phyloP scores from a whole-genome alignment of 2,113 vertebrate species.

The Carassius auratus region DNA sequence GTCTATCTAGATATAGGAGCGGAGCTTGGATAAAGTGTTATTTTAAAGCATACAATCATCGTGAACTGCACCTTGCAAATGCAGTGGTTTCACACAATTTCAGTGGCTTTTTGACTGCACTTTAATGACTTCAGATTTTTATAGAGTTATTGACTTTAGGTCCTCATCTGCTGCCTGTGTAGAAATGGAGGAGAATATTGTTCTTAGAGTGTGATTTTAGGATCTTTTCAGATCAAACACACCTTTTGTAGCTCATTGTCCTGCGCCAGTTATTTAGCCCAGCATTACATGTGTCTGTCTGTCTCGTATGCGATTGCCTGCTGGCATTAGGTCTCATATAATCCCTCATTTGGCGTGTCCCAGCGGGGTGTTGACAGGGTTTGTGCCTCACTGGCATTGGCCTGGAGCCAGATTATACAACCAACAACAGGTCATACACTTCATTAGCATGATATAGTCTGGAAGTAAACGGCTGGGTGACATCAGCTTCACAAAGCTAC shows the following conservation, averaged over 20 bases:
- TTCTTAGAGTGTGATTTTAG: neutral
- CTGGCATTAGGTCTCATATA: neutral
- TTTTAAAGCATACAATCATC: neutral
- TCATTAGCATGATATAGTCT: constrained; percentile 2
- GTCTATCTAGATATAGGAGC: neutral
- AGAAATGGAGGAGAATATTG: constrained; percentile 7
- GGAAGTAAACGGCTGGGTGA: neutral
- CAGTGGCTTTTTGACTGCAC: neutral
- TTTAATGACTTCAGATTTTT: neutral
- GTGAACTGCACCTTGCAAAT: constrained; percentile 3
- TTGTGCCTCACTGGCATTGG: neutral
- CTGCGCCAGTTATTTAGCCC: neutral
- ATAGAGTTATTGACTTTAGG: neutral
- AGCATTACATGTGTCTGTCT: neutral
- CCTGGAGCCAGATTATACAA: constrained; percentile 6
- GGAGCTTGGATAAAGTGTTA: neutral
- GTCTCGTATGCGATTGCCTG: neutral
- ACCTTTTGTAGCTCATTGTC: constrained; percentile 18
- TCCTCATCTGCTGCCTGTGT: neutral
- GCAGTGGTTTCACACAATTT: neutral
- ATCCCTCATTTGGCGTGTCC: neutral
- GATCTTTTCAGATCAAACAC: constrained; percentile 18
- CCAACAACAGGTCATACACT: constrained; percentile 23
- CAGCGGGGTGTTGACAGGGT: constrained; percentile 37
- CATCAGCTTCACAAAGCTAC: neutral